Evolutionary conservation across 1,140 invertebrate species (phyloP), one percentile per base, ranked within the genome.

Genomic region (Proales similis): DNA sequence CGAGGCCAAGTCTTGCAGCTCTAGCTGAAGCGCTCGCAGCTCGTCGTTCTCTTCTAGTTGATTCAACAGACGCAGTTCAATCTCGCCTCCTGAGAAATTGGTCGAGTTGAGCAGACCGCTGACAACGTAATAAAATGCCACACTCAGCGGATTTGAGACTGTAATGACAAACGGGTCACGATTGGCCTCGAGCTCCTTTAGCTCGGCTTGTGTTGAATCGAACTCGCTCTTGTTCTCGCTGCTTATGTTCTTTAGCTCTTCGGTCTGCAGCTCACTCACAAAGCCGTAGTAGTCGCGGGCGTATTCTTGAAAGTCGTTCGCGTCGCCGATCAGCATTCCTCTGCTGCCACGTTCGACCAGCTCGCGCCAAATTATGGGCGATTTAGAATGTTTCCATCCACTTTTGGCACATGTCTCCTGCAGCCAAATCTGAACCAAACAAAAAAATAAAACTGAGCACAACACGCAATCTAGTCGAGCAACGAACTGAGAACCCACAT

Each of bases 251-350:
- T 11, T 42, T 69, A 75, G 71, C 64, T 75, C 71, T 27, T 67
- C 48, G 45, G 71, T 75, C 7, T 46, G 66, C 29, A 73, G 64
- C n/a, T 67, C 49, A 22, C 72, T 74, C 49, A 69, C 65, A 1
- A 74, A 47, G 14, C 71, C 70, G 66, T 77, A 77, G 65, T 76
- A 75, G 6, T 68, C 72, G 33, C 69, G 30, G 3, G 69, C 70
- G 68, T 76, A 77, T 65, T 76, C 74, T 63, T 77, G 73, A 47
- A 76, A 77, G 30, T 75, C 75, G 67, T 75, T 76, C 1, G 71
- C 69, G 27, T 70, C 73, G 33, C 75, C 75, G 47, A 77, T 73
- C 5, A 76, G 66, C n/a, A 74, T 69, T n/a, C 73, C 72, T 65
- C 75, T 75, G 2, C 75, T 74, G 20, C 75, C 75, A 19, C 72